A percentile compares a stretch with the other conserved stretches of the same genome.
These are phyloP conservation scores for Drosophila cognata DNA, from an alignment of 2,888 invertebrate genomes.

Conservation along the genomic window DNA sequence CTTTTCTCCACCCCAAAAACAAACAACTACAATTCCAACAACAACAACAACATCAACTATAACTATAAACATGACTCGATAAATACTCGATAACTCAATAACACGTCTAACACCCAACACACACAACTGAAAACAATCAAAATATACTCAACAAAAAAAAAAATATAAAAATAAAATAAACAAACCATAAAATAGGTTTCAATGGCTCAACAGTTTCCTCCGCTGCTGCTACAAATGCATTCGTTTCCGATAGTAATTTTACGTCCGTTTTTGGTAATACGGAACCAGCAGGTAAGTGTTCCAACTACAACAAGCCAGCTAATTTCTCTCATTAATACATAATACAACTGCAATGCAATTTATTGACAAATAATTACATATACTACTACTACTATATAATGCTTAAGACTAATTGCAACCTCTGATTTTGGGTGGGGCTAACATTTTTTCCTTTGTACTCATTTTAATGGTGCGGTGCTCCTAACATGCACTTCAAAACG, in stretches of 20 bases:
- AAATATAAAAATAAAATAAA: constrained; percentile 10
- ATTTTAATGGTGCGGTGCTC: constrained; percentile 22
- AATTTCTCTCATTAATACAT: constrained; percentile 39
- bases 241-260: constrained; percentile 95
- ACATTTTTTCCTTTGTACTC: constrained; percentile 7
- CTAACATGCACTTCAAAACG: constrained; percentile 17
- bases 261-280: constrained; percentile 93
- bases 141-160: constrained; percentile 21
- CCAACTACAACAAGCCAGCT: constrained; percentile 31
- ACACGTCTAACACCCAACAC: constrained; percentile 23
- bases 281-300: constrained; percentile 89
- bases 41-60: constrained; percentile 33
- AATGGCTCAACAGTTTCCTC: constrained; percentile 84
- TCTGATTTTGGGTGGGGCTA: constrained; percentile 27
- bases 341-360: constrained; percentile 46
- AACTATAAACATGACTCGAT: constrained; percentile 31
- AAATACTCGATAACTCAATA: constrained; percentile 30
- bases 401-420: constrained; percentile 25
- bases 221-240: constrained; percentile 86
- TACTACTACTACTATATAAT: constrained; percentile 4
- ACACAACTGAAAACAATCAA: constrained; percentile 40
- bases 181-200: constrained; percentile 83
- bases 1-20: constrained; percentile 59
- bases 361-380: constrained; percentile 7
- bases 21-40: constrained; percentile 45